Conservation (phyloP, 2,797 vertebrate genomes). For the Danio albolineatus region DNA sequence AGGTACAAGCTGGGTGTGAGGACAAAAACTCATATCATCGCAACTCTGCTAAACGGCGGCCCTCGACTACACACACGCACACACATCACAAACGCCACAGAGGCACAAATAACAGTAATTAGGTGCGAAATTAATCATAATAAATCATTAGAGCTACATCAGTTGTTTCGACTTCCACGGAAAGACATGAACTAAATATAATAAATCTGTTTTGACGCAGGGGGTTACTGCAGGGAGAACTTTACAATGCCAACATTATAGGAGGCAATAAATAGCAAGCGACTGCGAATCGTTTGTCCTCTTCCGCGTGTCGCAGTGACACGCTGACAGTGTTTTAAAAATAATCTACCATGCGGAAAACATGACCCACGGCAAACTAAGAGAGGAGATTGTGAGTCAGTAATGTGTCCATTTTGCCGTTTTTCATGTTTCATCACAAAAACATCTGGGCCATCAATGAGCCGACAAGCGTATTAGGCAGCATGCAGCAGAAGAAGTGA, state of each 20-base stretch:
- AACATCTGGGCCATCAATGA: conserved; percentile 79
- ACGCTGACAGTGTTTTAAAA: conserved; percentile 54
- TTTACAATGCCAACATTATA: conserved; percentile 40
- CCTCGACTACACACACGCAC: conserved; percentile 60
- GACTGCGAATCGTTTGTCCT: conserved; percentile 32
- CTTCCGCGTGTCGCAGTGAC: conserved; percentile 29
- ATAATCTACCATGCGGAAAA: conserved; percentile 60
- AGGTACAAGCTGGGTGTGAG: conserved; percentile 53
- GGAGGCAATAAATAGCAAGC: conserved; percentile 36
- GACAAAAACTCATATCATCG: conserved; percentile 54
- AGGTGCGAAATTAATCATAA: conserved; percentile 74
- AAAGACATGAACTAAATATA: conserved; percentile 41
- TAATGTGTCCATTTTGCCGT: conserved; percentile 67
- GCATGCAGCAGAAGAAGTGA: conserved; percentile 51
- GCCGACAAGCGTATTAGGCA: conserved; percentile 76
- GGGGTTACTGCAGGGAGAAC: conserved; percentile 39
- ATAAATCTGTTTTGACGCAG: conserved; percentile 37
- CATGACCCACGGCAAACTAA: conserved; percentile 57
- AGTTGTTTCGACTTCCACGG: conserved; percentile 34
- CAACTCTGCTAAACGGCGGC: conserved; percentile 39
- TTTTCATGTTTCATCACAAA: conserved; percentile 75
- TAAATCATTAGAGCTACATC: conserved; percentile 62
- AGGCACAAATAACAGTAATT: conserved; percentile 66
- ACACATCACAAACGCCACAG: conserved; percentile 68
- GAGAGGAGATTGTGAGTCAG: conserved; percentile 20